phyloP scores from a whole-genome alignment of 2,113 vertebrate genomes.

The Coreoperca whiteheadi region DNA sequence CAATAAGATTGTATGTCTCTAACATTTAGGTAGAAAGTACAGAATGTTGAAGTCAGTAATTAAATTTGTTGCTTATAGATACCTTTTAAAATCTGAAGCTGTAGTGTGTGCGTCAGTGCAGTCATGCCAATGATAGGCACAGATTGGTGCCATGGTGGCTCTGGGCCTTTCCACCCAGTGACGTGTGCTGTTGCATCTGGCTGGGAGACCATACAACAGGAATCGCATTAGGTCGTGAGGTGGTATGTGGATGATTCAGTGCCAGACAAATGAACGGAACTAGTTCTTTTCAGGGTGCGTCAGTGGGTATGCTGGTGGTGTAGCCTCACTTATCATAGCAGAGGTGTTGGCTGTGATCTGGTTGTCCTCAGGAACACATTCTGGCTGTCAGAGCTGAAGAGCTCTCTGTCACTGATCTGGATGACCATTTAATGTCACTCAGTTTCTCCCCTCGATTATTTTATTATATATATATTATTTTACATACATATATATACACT shows the following conservation, averaged over 20 bases:
- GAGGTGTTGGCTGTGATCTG: constrained; percentile 23
- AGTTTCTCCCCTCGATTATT: neutral
- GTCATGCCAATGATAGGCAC: neutral
- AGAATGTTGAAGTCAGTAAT: neutral
- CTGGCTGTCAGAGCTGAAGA: constrained; percentile 57
- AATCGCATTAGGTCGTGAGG: neutral
- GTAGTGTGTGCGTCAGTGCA: neutral
- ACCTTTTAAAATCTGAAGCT: neutral
- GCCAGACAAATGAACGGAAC: neutral
- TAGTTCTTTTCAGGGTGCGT: neutral
- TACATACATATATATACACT: no score
- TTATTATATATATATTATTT: no score
- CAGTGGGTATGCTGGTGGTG: neutral
- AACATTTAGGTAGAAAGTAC: neutral
- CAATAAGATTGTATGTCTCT: neutral
- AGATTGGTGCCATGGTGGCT: neutral
- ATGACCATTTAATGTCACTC: neutral
- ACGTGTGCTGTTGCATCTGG: neutral
- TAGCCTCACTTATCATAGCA: neutral
- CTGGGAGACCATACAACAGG: neutral
- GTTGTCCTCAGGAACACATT: constrained; percentile 58
- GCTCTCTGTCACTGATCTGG: neutral
- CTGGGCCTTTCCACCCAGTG: neutral
- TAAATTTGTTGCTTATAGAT: neutral
- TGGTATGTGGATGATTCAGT: constrained; percentile 7